Evolutionary conservation across 2,888 invertebrate species (phyloP).

Genomic region (Andrena marginata): DNA sequence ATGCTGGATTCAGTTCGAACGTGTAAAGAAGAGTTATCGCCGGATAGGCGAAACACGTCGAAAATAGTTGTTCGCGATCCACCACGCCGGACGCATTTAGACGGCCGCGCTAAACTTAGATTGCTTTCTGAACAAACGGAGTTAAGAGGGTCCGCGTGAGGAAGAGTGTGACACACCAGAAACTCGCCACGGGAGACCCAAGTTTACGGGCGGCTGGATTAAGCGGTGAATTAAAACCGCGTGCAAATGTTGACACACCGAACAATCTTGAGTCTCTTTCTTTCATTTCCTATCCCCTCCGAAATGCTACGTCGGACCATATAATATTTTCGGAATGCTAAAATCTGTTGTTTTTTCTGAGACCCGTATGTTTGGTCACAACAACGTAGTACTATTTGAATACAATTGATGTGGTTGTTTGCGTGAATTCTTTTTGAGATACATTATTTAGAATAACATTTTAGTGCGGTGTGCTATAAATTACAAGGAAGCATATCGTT

Average conservation of each 20-base stretch:
- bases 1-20: neutral
- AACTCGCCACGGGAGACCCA: conserved; percentile 6
- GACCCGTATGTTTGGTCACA: no score
- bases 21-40: neutral
- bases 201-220: conserved; percentile 32
- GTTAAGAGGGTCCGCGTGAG: conserved; percentile 44
- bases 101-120: conserved; percentile 68
- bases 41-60: conserved; percentile 37
- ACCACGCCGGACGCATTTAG: conserved; percentile 59
- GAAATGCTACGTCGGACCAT: neutral
- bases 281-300: neutral
- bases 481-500: no score
- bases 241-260: neutral
- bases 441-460: no score
- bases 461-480: no score
- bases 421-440: no score
- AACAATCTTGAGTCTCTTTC: neutral
- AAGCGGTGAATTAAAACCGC: conserved; percentile 33
- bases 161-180: conserved; percentile 14
- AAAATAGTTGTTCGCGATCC: conserved; percentile 66
- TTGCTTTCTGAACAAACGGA: conserved; percentile 68
- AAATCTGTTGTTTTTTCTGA: neutral
- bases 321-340: neutral
- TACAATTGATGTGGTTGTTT: no score
- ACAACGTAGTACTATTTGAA: no score